Conservation (phyloP, 2,113 vertebrate species). For the Noctilio leporinus region DNA sequence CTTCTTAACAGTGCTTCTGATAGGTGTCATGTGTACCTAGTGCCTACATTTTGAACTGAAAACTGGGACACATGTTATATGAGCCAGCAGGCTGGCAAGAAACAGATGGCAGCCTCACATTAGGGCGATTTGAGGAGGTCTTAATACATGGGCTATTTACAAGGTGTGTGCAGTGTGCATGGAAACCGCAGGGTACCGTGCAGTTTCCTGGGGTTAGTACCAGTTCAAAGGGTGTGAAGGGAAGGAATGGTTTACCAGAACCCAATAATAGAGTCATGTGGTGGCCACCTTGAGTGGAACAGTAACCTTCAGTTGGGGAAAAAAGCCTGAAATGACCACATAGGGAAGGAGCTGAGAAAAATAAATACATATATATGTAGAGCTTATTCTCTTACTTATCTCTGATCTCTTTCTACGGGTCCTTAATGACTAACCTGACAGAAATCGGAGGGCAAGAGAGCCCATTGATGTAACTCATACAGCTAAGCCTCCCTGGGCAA, state of each 20-base stretch:
- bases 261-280: not conserved
- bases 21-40: not conserved
- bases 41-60: conserved; percentile 29
- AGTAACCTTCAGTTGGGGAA: not conserved
- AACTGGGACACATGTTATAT: conserved; percentile 5
- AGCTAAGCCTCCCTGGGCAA: not conserved
- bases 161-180: not conserved
- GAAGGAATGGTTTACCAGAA: not conserved
- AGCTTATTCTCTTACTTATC: not conserved
- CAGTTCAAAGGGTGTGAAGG: not conserved
- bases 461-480: not conserved
- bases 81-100: conserved; percentile 14
- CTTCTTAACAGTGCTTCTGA: not conserved
- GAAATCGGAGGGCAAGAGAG: not conserved
- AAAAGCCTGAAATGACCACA: not conserved
- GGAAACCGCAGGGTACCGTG: not conserved
- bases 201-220: conserved; percentile 13
- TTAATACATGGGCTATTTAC: conserved; percentile 46
- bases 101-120: conserved; percentile 44
- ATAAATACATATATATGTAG: not conserved
- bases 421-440: not conserved
- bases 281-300: not conserved
- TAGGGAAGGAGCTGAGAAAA: not conserved
- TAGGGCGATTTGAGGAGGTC: not conserved
- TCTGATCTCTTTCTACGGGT: not conserved